phyloP scores from a whole-genome alignment of 2,113 vertebrate species.

The Podilymbus podiceps region DNA sequence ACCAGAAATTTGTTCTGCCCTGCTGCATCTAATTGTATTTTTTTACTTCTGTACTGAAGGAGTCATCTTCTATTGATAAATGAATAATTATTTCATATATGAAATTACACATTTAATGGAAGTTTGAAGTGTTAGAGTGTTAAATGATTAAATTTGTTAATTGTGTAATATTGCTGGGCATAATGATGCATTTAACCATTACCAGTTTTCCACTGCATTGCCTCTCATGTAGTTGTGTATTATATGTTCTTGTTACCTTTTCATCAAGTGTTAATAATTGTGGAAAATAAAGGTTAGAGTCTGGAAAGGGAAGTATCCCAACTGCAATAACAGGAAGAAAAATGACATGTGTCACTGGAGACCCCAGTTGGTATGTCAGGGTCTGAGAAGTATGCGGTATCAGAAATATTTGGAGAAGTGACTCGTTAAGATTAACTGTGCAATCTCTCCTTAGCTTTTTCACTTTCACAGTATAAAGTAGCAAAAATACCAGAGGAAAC shows the following conservation, averaged over 20 bases:
- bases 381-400: not conserved
- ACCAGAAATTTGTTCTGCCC: conserved; percentile 36
- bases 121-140: conserved; percentile 31
- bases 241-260: not conserved
- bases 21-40: conserved; percentile 46
- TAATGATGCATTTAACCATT: conserved; percentile 47
- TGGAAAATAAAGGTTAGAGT: not conserved
- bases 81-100: conserved; percentile 50
- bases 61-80: conserved; percentile 51
- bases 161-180: conserved; percentile 24
- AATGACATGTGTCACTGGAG: not conserved
- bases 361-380: not conserved
- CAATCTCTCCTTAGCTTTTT: not conserved
- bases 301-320: not conserved
- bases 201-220: conserved; percentile 27
- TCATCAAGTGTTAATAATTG: not conserved
- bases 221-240: not conserved
- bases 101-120: conserved; percentile 57
- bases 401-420: not conserved
- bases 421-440: not conserved
- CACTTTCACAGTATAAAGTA: not conserved
- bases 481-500: not conserved
- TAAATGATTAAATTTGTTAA: conserved; percentile 64
- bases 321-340: not conserved
- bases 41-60: conserved; percentile 31